phyloP scores from a whole-genome alignment of 37 sponge, comb jelly and placozoan species.

The Lycopodina hypogea region DNA sequence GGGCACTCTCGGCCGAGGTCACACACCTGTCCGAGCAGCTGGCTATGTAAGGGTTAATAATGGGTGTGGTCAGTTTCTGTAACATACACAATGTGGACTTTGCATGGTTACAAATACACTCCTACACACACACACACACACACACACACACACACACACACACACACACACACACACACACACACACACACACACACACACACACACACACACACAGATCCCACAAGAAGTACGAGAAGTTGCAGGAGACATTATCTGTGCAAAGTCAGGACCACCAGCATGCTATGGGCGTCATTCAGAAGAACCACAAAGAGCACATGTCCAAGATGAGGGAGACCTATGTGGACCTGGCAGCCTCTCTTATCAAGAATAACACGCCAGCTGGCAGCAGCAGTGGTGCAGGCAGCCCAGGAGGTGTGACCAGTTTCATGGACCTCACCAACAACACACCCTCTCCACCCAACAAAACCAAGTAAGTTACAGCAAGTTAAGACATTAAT shows the following conservation, averaged over 20 bases:
- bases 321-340: constrained; percentile 47
- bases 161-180: no score
- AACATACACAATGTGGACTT: no score
- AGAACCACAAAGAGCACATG: constrained; percentile 37
- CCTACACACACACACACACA: no score
- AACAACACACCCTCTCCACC: background rate
- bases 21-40: constrained; percentile 43
- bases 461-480: background rate
- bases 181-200: no score
- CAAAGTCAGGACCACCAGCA: constrained; percentile 43
- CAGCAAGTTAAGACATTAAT: background rate
- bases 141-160: background rate
- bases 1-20: constrained; percentile 55
- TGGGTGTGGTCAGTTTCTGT: background rate
- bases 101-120: no score
- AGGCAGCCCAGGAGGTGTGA: background rate
- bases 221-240: constrained; percentile 43
- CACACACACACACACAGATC: no score
- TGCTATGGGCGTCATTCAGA: constrained; percentile 39
- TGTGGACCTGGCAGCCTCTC: constrained; percentile 35
- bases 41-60: constrained; percentile 37
- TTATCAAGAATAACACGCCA: constrained; percentile 14
- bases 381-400: background rate
- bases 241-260: constrained; percentile 13
- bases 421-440: background rate